These are phyloP conservation scores for Tupaia tana DNA, from an alignment of 2,113 vertebrate species.

Conservation along the genomic window DNA sequence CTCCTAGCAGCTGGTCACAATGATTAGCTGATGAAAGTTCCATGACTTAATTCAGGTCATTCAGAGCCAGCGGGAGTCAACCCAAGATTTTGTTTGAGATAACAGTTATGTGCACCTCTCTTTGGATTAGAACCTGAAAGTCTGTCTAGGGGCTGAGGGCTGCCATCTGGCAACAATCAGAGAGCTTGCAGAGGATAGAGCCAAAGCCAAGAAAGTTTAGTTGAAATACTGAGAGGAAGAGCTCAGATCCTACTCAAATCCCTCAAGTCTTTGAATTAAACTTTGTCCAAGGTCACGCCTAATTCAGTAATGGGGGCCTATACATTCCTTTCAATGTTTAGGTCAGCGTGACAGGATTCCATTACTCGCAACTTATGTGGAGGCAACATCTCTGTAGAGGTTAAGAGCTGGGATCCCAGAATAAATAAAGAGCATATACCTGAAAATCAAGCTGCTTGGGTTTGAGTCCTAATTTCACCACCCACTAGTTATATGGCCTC, in stretches of 20 bases:
- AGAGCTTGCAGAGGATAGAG: neutral
- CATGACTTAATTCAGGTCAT: neutral
- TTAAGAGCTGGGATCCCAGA: neutral
- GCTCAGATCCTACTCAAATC: neutral
- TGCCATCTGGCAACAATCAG: neutral
- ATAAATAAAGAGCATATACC: neutral
- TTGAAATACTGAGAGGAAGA: neutral
- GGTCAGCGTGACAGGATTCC: neutral
- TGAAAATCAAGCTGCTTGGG: neutral
- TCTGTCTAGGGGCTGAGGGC: neutral
- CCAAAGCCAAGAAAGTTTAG: neutral
- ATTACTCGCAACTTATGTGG: neutral
- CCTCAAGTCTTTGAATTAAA: neutral
- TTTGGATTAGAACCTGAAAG: neutral
- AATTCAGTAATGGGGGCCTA: neutral
- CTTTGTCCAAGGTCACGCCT: neutral
- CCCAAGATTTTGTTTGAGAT: neutral
- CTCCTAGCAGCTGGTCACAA: neutral
- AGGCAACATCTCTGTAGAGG: neutral
- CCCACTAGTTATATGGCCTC: neutral
- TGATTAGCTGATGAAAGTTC: neutral
- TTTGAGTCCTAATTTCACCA: neutral
- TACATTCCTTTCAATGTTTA: neutral
- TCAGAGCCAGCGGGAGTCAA: neutral
- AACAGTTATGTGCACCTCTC: neutral